Conservation (phyloP, 2,888 invertebrate species). For the Bombyx huttoni region DNA sequence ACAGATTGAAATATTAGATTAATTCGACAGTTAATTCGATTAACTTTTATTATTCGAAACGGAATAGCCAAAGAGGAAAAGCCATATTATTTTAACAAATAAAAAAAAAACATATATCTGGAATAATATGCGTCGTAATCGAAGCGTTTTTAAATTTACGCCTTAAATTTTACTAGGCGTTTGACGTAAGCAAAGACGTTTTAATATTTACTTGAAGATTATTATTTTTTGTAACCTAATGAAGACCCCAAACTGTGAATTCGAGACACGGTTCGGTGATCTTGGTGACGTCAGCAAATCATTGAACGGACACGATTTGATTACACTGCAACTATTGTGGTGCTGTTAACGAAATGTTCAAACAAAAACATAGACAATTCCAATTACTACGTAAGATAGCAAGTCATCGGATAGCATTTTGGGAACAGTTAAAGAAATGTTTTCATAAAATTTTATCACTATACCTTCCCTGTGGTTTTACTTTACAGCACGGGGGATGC, state of each 20-base stretch:
- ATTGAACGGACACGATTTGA: slow-evolving; percentile 6
- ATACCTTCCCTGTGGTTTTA: too few species aligned
- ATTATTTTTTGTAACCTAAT: not conserved
- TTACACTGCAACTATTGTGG: slow-evolving; percentile 3
- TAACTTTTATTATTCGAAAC: too few species aligned
- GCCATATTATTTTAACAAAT: too few species aligned
- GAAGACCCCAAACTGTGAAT: slow-evolving; percentile 1
- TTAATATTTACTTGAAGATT: not conserved
- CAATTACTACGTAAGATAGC: not conserved
- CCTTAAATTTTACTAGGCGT: not conserved
- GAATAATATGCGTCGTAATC: not conserved
- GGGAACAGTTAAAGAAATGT: not conserved
- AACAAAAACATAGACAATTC: slow-evolving; percentile 2
- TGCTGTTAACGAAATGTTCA: slow-evolving; percentile 3
- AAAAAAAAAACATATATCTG: not conserved
- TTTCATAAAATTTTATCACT: not conserved
- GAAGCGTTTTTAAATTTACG: not conserved
- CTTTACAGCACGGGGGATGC: too few species aligned
- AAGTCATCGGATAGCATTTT: not conserved
- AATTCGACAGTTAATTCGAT: too few species aligned
- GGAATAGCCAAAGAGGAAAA: too few species aligned
- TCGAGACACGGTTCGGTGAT: slow-evolving; percentile 1
- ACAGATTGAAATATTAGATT: too few species aligned
- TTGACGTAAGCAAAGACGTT: not conserved
- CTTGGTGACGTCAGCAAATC: slow-evolving; percentile 4